Base-by-base conservation (phyloP, 2,113 vertebrate species). In the Pseudorhombus dupliciocellatus region DNA sequence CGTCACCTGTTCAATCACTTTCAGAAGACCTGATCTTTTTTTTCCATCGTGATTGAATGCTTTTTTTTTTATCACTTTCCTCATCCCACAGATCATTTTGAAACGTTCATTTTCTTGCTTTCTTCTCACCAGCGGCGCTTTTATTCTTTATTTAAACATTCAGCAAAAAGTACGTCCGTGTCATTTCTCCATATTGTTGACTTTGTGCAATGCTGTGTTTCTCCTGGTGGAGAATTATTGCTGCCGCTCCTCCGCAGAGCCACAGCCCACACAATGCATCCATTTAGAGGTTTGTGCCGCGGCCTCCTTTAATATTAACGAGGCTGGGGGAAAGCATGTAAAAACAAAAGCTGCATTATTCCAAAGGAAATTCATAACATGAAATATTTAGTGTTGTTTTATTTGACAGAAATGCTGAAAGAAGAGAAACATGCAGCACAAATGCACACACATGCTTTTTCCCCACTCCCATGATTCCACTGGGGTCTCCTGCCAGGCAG, bases 361-460 rank as follows among this genome's bases (percentile, higher is more conserved):
- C 74, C 61, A 63, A 55, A 70, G 75, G 74, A 89, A 87, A 87
- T 87, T 83, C 76, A 70, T 22, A 66, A 67, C 66, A 89, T 91
- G 52, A 92, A 91, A 92, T 85, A 88, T 91, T 91, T 84, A 91
- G 75, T 70, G 59, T 89, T 88, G 69, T 90, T 88, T 87, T 85
- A 90, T 91, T 90, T 66, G 48, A 84, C 67, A 66, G 73, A 77
- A 90, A 86, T 44, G 59, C 82, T 80, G 67, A 48, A 77, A 79
- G 84, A 77, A 84, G 75, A 70, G 75, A 71, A 88, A 85, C 64
- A 60, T 61, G 72, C 67, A 34, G 77, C 73, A 60, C 57, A 73
- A 73, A 87, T 67, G 70, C 83, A 77, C 59, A 56, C 62, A 28
- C 57, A 57, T 28, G 44, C 54, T 37, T 44, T 14, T 65, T 70